Evolutionary conservation across 2,888 invertebrate species (phyloP), one percentile per base, ranked within the genome.

Genomic region (Metacarcinus magister): DNA sequence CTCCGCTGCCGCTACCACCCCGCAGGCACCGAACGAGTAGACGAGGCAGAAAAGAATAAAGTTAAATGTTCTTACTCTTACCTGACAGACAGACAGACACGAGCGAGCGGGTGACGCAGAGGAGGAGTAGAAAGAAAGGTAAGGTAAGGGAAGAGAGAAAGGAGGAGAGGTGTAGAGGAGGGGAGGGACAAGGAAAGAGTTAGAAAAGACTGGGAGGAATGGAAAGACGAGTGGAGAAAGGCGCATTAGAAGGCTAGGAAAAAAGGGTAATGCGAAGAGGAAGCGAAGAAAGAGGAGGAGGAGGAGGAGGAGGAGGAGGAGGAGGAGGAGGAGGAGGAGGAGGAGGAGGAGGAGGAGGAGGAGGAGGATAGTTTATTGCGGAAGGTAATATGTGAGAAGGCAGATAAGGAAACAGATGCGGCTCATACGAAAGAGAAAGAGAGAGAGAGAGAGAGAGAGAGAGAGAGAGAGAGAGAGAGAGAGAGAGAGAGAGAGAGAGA

Each of bases 371-470:
- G 13, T 32, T 32, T 82, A 82, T 32, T 82, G 82, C 32, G 82
- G 28, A 82, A 82, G 82, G 82, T 28, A 82, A 82, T 32, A 82
- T 28, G 82, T 32, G 82, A 82, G 82, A 32, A 82, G 28, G 32
- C 28, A 32, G 82, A 82, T 82, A 82, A 82, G 82, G 82, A 82
- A 82, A 82, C 28, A 82, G 82, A 82, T 82, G 32, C 82, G n/a
- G 67, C 67, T 67, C 67, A n/a, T 67, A n/a, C 8, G 13, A 28
- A 28, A 82, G 82, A 82, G 82, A 82, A 32, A 82, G 82, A 82
- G 82, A 82, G 82, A 82, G 82, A 82, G 82, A 82, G 82, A 82
- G 82, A 82, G 82, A 82, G 82, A 82, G 82, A 82, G 82, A 82
- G 82, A 82, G 82, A 82, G 82, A 82, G 82, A 82, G 82, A 82